Evolutionary conservation across 2,888 invertebrate species (phyloP).

Genomic region (Drosophila pegasa): DNA sequence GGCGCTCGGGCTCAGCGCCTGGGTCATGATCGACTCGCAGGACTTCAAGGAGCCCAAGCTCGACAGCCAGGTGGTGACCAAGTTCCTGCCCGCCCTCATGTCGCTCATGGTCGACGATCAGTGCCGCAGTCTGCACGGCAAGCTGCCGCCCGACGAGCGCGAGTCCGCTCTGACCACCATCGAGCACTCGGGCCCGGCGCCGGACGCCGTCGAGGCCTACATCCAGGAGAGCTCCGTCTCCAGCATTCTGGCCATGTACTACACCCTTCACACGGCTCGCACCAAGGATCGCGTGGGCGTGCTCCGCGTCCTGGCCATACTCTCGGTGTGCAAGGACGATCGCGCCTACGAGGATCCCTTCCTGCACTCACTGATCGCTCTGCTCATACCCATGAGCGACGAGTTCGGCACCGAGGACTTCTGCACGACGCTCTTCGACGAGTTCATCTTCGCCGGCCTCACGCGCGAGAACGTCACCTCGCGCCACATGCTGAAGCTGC

Average conservation of each 20-base stretch:
- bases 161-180: constrained; percentile 97
- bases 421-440: constrained; percentile 97
- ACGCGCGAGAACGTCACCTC: constrained; percentile 94
- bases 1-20: constrained; percentile 95
- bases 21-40: constrained; percentile 98
- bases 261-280: constrained; percentile 95
- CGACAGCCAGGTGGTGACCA: constrained; percentile 96
- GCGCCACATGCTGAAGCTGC: constrained; percentile 94
- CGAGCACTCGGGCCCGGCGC: constrained; percentile 96
- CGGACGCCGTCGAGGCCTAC: constrained; percentile 96
- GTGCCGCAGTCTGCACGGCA: constrained; percentile 92
- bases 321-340: constrained; percentile 96
- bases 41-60: constrained; percentile 98
- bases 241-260: constrained; percentile 97
- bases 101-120: constrained; percentile 96
- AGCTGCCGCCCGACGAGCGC: constrained; percentile 96
- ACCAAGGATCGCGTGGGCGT: constrained; percentile 92
- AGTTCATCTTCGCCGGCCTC: constrained; percentile 96
- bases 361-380: constrained; percentile 92
- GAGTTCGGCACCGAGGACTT: constrained; percentile 97
- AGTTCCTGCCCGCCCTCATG: constrained; percentile 97
- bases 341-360: constrained; percentile 98
- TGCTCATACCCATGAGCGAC: constrained; percentile 94
- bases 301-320: constrained; percentile 93
- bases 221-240: constrained; percentile 96